Evolutionary conservation across 2,797 vertebrate genomes (phyloP).

Genomic region (Australoheros facetus): DNA sequence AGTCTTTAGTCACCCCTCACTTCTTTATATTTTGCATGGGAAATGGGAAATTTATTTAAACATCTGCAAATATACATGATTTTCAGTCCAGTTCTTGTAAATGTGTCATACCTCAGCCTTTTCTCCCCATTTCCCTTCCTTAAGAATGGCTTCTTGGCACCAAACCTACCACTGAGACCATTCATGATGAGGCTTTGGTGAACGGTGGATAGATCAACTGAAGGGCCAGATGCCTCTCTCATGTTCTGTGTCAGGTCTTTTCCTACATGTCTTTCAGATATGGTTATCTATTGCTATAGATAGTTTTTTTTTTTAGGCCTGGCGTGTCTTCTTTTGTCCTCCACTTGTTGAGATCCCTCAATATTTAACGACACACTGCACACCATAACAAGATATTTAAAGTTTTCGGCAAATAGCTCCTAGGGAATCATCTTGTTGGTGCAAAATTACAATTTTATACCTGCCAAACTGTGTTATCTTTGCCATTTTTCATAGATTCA

Average conservation of each 20-base stretch:
- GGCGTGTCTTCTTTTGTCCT: neutral
- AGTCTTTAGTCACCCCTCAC: neutral
- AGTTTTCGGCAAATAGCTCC: too few species aligned
- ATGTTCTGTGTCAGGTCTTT: too few species aligned
- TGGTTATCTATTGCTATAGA: neutral
- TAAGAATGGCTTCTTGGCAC: too few species aligned
- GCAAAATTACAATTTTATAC: neutral
- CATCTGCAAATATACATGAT: neutral
- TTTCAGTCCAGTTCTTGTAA: too few species aligned
- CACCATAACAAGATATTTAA: rapidly evolving
- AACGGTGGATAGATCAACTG: too few species aligned
- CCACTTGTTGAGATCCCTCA: neutral
- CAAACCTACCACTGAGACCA: too few species aligned
- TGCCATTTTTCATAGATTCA: neutral
- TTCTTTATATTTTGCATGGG: neutral
- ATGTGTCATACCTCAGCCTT: too few species aligned
- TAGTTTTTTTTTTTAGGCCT: too few species aligned
- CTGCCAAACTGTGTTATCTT: neutral
- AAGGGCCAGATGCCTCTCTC: too few species aligned
- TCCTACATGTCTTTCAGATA: neutral
- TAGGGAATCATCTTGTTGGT: neutral
- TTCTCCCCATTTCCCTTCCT: too few species aligned
- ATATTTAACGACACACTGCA: neutral
- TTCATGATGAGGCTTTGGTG: too few species aligned
- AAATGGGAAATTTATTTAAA: neutral